Evolutionary conservation across 1,140 invertebrate species (phyloP).

Genomic region (Camponotus pennsylvanicus): DNA sequence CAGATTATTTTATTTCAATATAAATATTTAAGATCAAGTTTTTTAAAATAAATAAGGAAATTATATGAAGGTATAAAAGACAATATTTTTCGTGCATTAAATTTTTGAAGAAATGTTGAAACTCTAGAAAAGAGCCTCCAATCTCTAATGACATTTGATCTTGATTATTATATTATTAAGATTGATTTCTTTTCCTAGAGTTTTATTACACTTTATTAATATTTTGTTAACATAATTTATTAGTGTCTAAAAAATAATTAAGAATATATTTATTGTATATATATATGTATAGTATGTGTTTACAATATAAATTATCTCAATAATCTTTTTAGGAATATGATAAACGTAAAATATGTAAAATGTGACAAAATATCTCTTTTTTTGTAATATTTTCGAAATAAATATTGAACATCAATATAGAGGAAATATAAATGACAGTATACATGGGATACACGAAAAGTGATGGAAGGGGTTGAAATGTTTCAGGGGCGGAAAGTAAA

Average conservation of each 20-base stretch:
- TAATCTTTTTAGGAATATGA: not conserved
- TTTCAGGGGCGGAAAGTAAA: conserved; percentile 47
- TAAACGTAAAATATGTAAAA: not conserved
- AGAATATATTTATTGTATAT: not conserved
- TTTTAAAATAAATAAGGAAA: not conserved
- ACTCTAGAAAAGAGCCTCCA: too few species aligned
- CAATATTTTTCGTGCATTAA: not conserved
- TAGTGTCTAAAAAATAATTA: too few species aligned
- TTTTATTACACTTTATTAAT: too few species aligned
- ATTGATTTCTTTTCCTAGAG: too few species aligned
- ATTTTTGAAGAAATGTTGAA: not conserved
- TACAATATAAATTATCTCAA: not conserved
- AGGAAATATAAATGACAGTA: conserved; percentile 55
- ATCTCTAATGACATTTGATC: too few species aligned
- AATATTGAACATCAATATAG: conserved; percentile 44
- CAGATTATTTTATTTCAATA: not conserved
- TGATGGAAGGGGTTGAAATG: not conserved
- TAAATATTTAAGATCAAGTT: not conserved
- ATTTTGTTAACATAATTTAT: not conserved
- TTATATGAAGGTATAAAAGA: too few species aligned
- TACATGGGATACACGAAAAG: conserved; percentile 13
- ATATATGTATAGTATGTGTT: not conserved
- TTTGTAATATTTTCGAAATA: not conserved
- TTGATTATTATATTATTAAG: too few species aligned
- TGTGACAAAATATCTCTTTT: not conserved